phyloP scores from a whole-genome alignment of 2,113 vertebrate genomes.

The Protomyctophum bolini region DNA sequence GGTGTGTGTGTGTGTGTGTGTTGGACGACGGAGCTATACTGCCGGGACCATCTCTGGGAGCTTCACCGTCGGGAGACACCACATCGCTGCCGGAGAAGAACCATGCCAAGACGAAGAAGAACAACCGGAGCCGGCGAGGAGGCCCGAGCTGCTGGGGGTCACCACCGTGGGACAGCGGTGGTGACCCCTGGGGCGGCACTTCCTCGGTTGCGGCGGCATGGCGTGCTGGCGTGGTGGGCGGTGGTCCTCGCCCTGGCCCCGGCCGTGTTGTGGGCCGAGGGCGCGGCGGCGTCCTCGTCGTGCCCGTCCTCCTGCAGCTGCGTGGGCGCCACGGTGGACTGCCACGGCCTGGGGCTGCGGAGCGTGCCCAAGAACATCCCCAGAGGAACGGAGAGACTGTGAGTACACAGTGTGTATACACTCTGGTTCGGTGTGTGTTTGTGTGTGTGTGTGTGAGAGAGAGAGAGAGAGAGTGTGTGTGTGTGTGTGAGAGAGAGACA shows the following conservation, averaged over 20 bases:
- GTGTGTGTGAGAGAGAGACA: neutral
- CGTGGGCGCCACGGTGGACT: slow-evolving; percentile 90
- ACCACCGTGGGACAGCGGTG: slow-evolving; percentile 10
- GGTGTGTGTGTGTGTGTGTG: neutral
- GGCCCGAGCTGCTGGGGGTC: slow-evolving; percentile 37
- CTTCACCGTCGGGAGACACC: slow-evolving; percentile 28
- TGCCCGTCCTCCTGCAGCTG: slow-evolving; percentile 91
- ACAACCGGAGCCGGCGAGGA: slow-evolving; percentile 42
- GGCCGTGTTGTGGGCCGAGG: slow-evolving; percentile 29
- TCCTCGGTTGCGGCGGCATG: slow-evolving; percentile 45
- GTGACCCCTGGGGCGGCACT: slow-evolving; percentile 45
- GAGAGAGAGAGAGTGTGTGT: neutral
- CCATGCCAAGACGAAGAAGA: slow-evolving; percentile 53
- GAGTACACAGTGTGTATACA: slow-evolving; percentile 68
- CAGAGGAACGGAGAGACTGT: slow-evolving; percentile 89
- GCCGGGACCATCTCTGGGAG: slow-evolving; percentile 35
- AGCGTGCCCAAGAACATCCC: slow-evolving; percentile 88
- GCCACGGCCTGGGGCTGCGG: slow-evolving; percentile 87
- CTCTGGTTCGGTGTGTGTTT: neutral
- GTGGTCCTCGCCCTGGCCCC: slow-evolving; percentile 68
- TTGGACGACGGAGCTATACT: neutral
- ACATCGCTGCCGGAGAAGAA: slow-evolving; percentile 20
- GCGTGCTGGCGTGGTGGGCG: slow-evolving; percentile 68
- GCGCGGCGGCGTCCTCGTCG: slow-evolving; percentile 62
- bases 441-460: neutral